These are phyloP conservation scores for Callitettix versicolor DNA, from an alignment of 1,140 invertebrate species.

Conservation along the genomic window DNA sequence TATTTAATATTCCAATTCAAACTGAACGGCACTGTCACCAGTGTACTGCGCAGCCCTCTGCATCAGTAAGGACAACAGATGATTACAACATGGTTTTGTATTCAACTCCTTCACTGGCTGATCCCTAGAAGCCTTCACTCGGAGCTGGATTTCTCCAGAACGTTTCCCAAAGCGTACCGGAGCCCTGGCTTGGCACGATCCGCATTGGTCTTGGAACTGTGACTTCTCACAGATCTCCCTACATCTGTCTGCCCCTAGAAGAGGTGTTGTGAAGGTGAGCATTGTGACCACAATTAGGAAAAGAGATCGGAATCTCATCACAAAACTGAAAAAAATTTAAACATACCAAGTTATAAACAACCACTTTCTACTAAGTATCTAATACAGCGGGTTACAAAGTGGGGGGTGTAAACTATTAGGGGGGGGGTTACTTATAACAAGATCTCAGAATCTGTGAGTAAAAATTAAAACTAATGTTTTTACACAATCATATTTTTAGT, in stretches of 20 bases:
- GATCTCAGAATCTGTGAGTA: neutral
- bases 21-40: too few relatives aligned
- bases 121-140: too few relatives aligned
- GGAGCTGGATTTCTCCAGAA: neutral
- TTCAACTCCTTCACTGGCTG: too few relatives aligned
- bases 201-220: slow-evolving; percentile 1
- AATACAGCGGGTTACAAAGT: too few relatives aligned
- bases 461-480: neutral
- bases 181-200: neutral
- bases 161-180: slow-evolving; percentile 6
- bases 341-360: too few relatives aligned
- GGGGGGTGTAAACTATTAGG: neutral
- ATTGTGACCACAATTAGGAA: neutral
- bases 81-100: too few relatives aligned
- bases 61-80: too few relatives aligned
- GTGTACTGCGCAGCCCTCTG: too few relatives aligned
- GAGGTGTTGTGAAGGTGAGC: neutral
- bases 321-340: neutral
- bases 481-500: neutral
- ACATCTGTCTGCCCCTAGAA: neutral
- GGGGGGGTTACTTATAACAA: neutral
- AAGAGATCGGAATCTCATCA: neutral
- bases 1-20: too few relatives aligned
- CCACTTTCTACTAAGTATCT: too few relatives aligned
- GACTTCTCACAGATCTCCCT: slow-evolving; percentile 2